phyloP scores from a whole-genome alignment of 2,113 vertebrate genomes.

The Gnathonemus longibarbis region DNA sequence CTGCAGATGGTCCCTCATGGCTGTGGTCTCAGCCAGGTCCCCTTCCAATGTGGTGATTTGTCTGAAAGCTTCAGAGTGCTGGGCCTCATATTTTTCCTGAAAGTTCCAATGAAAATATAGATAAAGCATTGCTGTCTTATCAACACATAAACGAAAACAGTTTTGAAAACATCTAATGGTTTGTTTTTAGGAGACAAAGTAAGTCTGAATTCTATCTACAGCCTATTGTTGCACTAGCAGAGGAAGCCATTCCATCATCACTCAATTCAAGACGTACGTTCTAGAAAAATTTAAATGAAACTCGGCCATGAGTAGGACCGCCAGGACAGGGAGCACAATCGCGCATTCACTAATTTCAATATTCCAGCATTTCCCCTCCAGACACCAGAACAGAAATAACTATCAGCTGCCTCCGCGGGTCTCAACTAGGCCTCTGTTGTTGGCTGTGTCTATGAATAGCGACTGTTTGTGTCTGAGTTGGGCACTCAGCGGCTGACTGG shows the following conservation, averaged over 20 bases:
- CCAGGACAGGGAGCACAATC: slow-evolving; percentile 27
- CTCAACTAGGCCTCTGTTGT: slow-evolving; percentile 33
- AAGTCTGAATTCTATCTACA: background rate
- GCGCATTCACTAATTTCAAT: slow-evolving; percentile 21
- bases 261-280: background rate
- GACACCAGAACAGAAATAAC: slow-evolving; percentile 40
- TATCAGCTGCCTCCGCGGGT: slow-evolving; percentile 42
- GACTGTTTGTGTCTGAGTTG: slow-evolving; percentile 18
- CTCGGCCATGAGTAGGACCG: background rate
- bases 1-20: slow-evolving; percentile 85
- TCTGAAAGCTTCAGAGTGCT: slow-evolving; percentile 76
- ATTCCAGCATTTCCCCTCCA: slow-evolving; percentile 30
- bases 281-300: background rate
- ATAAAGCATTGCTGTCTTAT: background rate
- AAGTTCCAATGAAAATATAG: slow-evolving; percentile 11
- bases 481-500: background rate
- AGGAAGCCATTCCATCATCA: background rate
- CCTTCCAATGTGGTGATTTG: slow-evolving; percentile 83
- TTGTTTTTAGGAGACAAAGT: background rate
- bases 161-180: background rate
- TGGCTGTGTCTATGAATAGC: slow-evolving; percentile 17
- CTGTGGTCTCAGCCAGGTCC: slow-evolving; percentile 78
- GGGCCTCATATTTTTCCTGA: slow-evolving; percentile 84
- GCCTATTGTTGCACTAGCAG: background rate
- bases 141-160: background rate